A percentile compares a stretch with the other conserved stretches of the same genome.
phyloP scores from a whole-genome alignment of 1,140 invertebrate genomes.

The Phocides pigmalion region DNA sequence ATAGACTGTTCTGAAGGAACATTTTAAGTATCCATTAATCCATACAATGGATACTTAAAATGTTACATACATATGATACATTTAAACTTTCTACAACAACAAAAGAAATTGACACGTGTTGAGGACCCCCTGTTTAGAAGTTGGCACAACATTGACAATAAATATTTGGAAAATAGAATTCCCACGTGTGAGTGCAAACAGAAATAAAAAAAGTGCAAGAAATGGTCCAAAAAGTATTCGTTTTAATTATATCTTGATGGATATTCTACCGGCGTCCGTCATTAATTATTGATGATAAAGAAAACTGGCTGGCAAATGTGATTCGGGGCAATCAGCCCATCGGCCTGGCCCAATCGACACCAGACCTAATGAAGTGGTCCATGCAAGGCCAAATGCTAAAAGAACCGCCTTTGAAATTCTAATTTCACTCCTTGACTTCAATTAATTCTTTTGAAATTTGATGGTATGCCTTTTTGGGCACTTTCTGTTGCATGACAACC shows the following conservation, averaged over 20 bases:
- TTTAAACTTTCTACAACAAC: no score
- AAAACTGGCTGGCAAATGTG: constrained; percentile 43
- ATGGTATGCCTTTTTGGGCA: constrained; percentile 26
- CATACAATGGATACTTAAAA: no score
- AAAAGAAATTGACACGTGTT: no score
- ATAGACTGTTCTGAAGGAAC: no score
- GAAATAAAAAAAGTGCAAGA: constrained; percentile 33
- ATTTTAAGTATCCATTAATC: no score
- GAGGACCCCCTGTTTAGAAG: no score
- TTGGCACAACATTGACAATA: no score
- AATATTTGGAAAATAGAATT: not conserved
- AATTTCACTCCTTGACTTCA: constrained; percentile 36
- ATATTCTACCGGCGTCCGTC: constrained; percentile 40
- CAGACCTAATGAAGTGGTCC: constrained; percentile 60
- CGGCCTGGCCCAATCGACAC: constrained; percentile 54
- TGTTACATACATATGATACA: no score
- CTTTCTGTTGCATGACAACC: not conserved
- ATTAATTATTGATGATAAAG: constrained; percentile 68
- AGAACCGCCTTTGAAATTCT: constrained; percentile 50
- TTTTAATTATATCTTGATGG: constrained; percentile 42
- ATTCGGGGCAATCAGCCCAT: constrained; percentile 27
- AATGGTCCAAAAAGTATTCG: constrained; percentile 41
- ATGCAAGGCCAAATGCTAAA: constrained; percentile 41
- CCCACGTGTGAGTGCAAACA: constrained; percentile 1
- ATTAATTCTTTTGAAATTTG: constrained; percentile 39